A percentile compares a stretch with the other conserved stretches of the same genome.
Evolutionary conservation across 2,888 invertebrate genomes (phyloP).

Genomic region (Sabatieria punctata): DNA sequence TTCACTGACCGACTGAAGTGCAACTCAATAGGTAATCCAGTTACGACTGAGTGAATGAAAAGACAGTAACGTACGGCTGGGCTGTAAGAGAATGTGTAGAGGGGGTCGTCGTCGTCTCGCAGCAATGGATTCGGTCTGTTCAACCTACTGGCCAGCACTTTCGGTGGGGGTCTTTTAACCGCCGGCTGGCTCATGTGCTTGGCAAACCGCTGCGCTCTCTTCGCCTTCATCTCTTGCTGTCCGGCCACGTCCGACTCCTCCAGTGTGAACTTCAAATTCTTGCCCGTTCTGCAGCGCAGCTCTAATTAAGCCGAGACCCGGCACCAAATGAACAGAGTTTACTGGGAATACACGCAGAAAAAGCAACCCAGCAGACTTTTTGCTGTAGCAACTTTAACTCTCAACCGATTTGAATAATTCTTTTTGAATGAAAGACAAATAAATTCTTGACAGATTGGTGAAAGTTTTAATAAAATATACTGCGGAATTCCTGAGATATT

Average conservation of each 20-base stretch:
- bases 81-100: conserved; percentile 4
- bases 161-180: no score
- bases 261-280: background rate
- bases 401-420: no score
- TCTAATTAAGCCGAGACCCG: no score
- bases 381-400: no score
- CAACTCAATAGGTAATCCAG: background rate
- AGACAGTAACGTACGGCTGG: conserved; percentile 23
- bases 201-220: conserved; percentile 1
- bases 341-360: no score
- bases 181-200: no score
- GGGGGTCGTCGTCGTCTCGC: conserved; percentile 15
- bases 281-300: background rate
- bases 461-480: no score
- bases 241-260: background rate
- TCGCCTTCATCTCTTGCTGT: background rate
- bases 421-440: no score
- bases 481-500: no score
- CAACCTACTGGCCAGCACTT: conserved; percentile 10
- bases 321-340: no score
- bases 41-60: conserved; percentile 24
- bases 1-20: background rate
- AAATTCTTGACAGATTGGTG: no score
- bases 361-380: no score
- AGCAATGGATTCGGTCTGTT: conserved; percentile 73